Percentiles rank a stretch among this genome's conserved stretches.
Conservation (phyloP, 2,113 vertebrate genomes). For the Acanthochromis polyacanthus region DNA sequence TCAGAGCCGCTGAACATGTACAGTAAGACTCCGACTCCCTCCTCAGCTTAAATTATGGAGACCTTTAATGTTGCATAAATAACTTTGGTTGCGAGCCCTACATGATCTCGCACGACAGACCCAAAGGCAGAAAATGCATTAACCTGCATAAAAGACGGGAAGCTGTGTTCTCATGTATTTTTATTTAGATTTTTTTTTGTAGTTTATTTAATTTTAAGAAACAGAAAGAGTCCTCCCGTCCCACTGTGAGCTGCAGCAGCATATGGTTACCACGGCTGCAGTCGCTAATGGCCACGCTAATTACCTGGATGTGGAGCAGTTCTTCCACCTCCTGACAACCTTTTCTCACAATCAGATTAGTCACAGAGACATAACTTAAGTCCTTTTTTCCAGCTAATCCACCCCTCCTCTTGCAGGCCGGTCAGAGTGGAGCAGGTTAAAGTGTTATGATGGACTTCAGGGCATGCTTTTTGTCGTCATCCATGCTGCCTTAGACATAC, state of each 20-base stretch:
- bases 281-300: neutral
- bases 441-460: neutral
- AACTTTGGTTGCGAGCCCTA: conserved; percentile 25
- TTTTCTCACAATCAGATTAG: neutral
- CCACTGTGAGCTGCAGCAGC: neutral
- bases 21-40: conserved; percentile 4
- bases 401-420: neutral
- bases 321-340: neutral
- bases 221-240: neutral
- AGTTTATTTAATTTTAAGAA: neutral
- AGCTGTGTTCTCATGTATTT: neutral
- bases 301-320: conserved; percentile 4
- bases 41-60: conserved; percentile 39
- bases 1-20: conserved; percentile 31
- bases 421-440: neutral
- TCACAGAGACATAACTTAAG: neutral
- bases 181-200: neutral
- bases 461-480: neutral
- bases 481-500: neutral
- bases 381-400: neutral
- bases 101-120: neutral
- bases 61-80: conserved; percentile 54
- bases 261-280: neutral
- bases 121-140: conserved; percentile 37
- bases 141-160: conserved; percentile 34